A percentile compares a stretch with the other conserved stretches of the same genome.
phyloP scores from a whole-genome alignment of 2,888 invertebrate species.

The Dinocampus coccinellae region DNA sequence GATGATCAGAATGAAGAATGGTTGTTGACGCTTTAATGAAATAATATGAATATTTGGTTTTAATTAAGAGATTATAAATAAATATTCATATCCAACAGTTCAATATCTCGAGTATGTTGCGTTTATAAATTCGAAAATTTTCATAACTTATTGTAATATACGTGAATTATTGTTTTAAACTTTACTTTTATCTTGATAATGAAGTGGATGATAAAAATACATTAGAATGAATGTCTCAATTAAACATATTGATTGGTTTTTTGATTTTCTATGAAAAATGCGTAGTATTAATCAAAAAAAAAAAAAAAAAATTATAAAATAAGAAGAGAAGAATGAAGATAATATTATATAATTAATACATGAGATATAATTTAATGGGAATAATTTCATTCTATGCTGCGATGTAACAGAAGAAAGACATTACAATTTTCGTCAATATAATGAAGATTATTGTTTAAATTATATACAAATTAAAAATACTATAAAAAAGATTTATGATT shows the following conservation, averaged over 20 bases:
- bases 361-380: neutral
- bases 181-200: neutral
- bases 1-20: neutral
- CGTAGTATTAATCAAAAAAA: neutral
- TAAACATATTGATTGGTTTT: neutral
- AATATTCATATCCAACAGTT: neutral
- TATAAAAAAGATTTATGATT: constrained; percentile 22
- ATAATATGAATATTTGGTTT: neutral
- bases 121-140: neutral
- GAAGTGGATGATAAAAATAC: neutral
- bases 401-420: neutral
- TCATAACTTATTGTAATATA: constrained; percentile 2
- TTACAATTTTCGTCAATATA: neutral
- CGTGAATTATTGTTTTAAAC: neutral
- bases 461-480: neutral
- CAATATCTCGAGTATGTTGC: neutral
- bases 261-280: neutral
- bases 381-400: neutral
- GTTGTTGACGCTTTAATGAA: neutral
- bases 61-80: neutral
- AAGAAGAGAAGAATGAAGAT: no score
- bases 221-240: neutral
- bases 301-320: neutral
- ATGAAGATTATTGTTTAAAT: neutral
- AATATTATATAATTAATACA: constrained; percentile 20